Evolutionary conservation across 2,113 vertebrate species (phyloP), one percentile per base, ranked within the genome.

Genomic region (Casuarius casuarius): DNA sequence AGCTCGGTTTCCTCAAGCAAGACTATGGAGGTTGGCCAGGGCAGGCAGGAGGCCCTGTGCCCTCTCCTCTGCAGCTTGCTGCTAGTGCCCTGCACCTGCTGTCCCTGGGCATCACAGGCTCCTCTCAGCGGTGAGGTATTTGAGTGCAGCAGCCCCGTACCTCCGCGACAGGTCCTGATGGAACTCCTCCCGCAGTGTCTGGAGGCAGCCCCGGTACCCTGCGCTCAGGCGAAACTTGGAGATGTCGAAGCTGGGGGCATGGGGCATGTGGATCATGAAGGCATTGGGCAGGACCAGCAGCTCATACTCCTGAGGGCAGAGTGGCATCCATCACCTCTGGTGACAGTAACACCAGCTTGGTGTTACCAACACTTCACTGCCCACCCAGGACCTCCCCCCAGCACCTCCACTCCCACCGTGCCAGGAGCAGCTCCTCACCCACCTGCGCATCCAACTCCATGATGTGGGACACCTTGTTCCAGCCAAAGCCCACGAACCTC

Each of bases 201-300:
- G 98, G 22, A 99, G 98, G 97, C 99, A 99, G 97, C 97, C 97
- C 15, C 99, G 98, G 90, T 99, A 99, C 84, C 98, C 95, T 0
- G 98, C 96, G 42, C 98, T 99, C 95, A 99, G 99, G 89, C 99
- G 99, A 54, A 99, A 99, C 97, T 99, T 99, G 95, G 99, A 99
- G 98, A 99, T 99, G 98, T 99, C 99, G 0, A 99, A 99, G 98
- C 99, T 99, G 46, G 99, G 99, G 1, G 99, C 98, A 0, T 99
- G 99, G 7, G 99, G 99, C 99, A 99, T 99, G 98, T 99, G 99
- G 98, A 99, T 99, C 98, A 99, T 98, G 97, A 99, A 99, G 85
- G 99, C 99, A 9, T 99, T 99, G 3, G 99, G 99, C 76, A 99
- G 98, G 48, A 99, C 99, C 97, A 98, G 98, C 89, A 99, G 95